A percentile compares a stretch with the other conserved stretches of the same genome.
phyloP scores from a whole-genome alignment of 92 coral and sea anemone species.

The Zoanthus solanderi region DNA sequence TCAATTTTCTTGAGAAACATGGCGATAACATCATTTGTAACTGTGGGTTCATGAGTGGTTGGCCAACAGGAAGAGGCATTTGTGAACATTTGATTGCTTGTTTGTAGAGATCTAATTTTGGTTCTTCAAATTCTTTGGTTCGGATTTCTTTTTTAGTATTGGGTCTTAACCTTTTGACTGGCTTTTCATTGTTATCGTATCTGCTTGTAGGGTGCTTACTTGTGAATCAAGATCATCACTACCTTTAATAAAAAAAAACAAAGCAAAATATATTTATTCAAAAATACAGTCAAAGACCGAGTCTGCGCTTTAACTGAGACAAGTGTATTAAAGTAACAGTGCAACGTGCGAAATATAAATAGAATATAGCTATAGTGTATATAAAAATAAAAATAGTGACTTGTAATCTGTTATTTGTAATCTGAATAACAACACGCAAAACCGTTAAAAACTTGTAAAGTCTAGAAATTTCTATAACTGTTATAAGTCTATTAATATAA shows the following conservation, averaged over 20 bases:
- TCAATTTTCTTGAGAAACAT: constrained; percentile 42
- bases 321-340: not conserved
- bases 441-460: not conserved
- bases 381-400: not conserved
- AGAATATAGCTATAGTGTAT: not conserved
- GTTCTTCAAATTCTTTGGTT: constrained; percentile 16
- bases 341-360: not conserved
- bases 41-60: constrained; percentile 26
- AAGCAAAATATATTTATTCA: not conserved
- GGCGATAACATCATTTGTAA: constrained; percentile 23
- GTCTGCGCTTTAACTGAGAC: not conserved
- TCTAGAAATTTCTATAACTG: not conserved
- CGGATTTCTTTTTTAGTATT: not conserved
- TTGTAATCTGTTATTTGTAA: too few species aligned
- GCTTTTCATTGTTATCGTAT: not conserved
- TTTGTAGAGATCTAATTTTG: constrained; percentile 10
- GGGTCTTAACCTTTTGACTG: constrained; percentile 8
- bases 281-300: not conserved
- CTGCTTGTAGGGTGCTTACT: constrained; percentile 7
- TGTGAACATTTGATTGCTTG: not conserved
- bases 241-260: not conserved
- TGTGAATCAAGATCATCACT: constrained; percentile 17
- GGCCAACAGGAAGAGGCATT: constrained; percentile 16
- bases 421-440: not conserved
- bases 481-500: not conserved